Evolutionary conservation across 1,140 invertebrate genomes (phyloP).

Genomic region (Papilio polyxenes): DNA sequence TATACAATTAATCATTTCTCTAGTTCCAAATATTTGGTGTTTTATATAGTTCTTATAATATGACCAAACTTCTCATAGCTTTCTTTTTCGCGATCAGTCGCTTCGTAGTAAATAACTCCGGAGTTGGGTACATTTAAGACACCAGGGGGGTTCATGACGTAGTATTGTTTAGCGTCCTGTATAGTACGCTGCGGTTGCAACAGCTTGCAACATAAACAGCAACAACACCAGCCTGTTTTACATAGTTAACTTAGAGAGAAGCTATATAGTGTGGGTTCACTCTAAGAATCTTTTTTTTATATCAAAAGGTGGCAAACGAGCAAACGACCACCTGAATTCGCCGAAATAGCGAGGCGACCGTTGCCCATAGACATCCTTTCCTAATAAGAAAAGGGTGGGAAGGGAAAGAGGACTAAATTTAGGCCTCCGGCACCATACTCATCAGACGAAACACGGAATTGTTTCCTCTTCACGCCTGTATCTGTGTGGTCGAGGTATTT

Average conservation of each 20-base stretch:
- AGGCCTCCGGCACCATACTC: too few species aligned
- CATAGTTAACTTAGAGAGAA: background rate
- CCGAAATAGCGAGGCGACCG: too few species aligned
- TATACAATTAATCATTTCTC: background rate
- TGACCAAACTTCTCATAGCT: constrained; percentile 64
- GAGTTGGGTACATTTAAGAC: constrained; percentile 45
- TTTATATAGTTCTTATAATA: constrained; percentile 61
- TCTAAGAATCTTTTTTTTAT: too few species aligned
- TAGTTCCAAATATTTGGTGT: background rate
- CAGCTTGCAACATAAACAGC: constrained; percentile 61
- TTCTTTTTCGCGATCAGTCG: constrained; percentile 54
- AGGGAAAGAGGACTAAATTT: too few species aligned
- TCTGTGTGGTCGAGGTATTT: too few species aligned
- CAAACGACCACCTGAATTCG: too few species aligned
- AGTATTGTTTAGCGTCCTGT: constrained; percentile 55
- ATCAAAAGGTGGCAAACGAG: too few species aligned
- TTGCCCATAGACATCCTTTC: too few species aligned
- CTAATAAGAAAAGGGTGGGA: too few species aligned
- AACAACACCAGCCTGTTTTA: constrained; percentile 63
- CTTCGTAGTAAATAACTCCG: constrained; percentile 53
- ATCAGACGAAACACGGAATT: too few species aligned
- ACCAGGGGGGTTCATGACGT: constrained; percentile 58
- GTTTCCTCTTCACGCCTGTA: too few species aligned
- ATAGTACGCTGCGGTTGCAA: constrained; percentile 59
- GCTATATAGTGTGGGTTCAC: too few species aligned